A percentile compares a stretch with the other conserved stretches of the same genome.
These are phyloP conservation scores for Podotricha telesiphe DNA, from an alignment of 2,888 invertebrate species.

Conservation along the genomic window DNA sequence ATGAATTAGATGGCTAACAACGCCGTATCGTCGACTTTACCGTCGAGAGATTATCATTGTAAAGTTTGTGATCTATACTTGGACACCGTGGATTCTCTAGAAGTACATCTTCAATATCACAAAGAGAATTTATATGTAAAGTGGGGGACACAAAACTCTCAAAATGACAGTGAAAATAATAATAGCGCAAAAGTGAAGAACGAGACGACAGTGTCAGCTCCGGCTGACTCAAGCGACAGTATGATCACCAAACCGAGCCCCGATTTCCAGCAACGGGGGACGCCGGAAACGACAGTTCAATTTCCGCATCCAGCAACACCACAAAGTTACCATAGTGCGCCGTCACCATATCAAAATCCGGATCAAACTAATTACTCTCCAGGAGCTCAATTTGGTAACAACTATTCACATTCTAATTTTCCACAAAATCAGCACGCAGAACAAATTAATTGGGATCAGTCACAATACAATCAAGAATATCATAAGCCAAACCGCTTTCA, in stretches of 20 bases:
- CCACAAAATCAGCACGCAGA: slow-evolving; percentile 78
- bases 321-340: slow-evolving; percentile 86
- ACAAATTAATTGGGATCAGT: slow-evolving; percentile 78
- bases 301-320: slow-evolving; percentile 86
- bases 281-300: slow-evolving; percentile 82
- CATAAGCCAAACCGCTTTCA: slow-evolving; percentile 77
- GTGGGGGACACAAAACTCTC: slow-evolving; percentile 86
- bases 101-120: slow-evolving; percentile 91
- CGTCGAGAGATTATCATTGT: slow-evolving; percentile 87
- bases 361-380: slow-evolving; percentile 84
- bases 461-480: slow-evolving; percentile 75
- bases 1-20: slow-evolving; percentile 83
- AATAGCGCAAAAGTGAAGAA: slow-evolving; percentile 85
- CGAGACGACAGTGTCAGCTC: slow-evolving; percentile 86
- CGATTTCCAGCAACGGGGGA: slow-evolving; percentile 83
- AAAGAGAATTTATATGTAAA: slow-evolving; percentile 89
- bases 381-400: slow-evolving; percentile 78
- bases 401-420: slow-evolving; percentile 79
- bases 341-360: slow-evolving; percentile 86
- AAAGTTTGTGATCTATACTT: slow-evolving; percentile 90
- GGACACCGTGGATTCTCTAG: slow-evolving; percentile 89
- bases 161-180: slow-evolving; percentile 86
- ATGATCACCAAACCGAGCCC: slow-evolving; percentile 86
- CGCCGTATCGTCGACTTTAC: slow-evolving; percentile 80
- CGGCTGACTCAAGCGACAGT: slow-evolving; percentile 90